These are phyloP conservation scores for Saccostrea glomerata DNA, from an alignment of 1,140 invertebrate genomes.

Conservation along the genomic window DNA sequence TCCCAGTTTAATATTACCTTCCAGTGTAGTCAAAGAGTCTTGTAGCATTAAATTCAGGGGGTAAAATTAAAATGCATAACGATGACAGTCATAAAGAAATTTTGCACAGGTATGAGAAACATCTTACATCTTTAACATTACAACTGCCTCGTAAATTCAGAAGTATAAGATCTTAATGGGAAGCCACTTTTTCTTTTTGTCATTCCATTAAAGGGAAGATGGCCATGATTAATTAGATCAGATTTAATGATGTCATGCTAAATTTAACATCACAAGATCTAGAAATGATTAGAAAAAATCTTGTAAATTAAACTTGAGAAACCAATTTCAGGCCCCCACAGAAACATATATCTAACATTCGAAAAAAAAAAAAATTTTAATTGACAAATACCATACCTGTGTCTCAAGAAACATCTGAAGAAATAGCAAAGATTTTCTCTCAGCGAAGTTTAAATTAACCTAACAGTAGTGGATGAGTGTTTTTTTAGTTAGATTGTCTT, in stretches of 20 bases:
- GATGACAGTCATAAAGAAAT: neutral
- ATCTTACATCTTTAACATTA: constrained; percentile 29
- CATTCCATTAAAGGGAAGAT: constrained; percentile 13
- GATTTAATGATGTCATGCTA: constrained; percentile 38
- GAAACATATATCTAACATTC: neutral
- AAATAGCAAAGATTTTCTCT: neutral
- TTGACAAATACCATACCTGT: neutral
- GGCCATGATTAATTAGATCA: constrained; percentile 15
- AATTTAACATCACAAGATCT: constrained; percentile 21
- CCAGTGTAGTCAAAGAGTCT: neutral
- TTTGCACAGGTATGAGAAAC: neutral
- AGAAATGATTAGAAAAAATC: neutral
- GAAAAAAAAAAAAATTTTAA: neutral
- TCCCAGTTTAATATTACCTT: constrained; percentile 17
- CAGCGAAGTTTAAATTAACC: neutral
- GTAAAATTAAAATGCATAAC: constrained; percentile 24
- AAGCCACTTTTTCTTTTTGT: neutral
- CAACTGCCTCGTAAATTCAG: neutral
- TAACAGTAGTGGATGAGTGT: neutral
- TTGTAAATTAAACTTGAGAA: constrained; percentile 6
- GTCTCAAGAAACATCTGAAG: neutral
- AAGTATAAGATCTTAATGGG: constrained; percentile 9
- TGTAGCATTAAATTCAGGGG: neutral
- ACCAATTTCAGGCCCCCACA: neutral
- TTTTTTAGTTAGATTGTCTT: neutral